These are phyloP conservation scores for Chelonoidis abingdonii DNA, from an alignment of 2,113 vertebrate genomes.

Conservation along the genomic window DNA sequence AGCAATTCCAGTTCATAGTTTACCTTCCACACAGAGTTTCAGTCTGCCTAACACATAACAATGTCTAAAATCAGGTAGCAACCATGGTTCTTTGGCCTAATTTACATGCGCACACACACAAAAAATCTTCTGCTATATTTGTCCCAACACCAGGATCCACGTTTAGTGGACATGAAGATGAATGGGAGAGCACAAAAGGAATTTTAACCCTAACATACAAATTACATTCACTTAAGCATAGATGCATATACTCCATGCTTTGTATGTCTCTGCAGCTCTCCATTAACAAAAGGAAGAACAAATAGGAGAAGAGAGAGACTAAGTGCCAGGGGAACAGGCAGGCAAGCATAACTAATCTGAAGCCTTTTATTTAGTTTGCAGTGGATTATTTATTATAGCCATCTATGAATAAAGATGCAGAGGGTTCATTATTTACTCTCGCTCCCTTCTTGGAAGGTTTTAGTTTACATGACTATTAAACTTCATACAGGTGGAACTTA, in stretches of 20 bases:
- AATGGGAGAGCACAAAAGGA: not conserved
- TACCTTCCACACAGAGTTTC: slow-evolving; percentile 53
- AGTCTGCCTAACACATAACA: not conserved
- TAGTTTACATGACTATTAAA: not conserved
- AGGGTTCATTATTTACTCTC: not conserved
- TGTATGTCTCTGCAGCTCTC: not conserved
- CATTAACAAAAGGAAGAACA: not conserved
- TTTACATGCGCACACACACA: rapidly evolving
- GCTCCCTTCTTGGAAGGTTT: not conserved
- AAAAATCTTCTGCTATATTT: not conserved
- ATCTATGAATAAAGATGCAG: not conserved
- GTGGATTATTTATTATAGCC: not conserved
- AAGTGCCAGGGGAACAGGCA: not conserved
- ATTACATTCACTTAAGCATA: not conserved
- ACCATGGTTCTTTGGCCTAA: rapidly evolving
- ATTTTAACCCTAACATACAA: not conserved
- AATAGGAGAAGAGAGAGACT: not conserved
- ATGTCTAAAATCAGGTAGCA: slow-evolving; percentile 1
- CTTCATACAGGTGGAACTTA: not conserved
- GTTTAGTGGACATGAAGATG: not conserved
- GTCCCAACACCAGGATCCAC: not conserved
- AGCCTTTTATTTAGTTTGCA: not conserved
- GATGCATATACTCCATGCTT: not conserved
- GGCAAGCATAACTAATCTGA: not conserved
- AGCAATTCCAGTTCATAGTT: slow-evolving; percentile 37